Evolutionary conservation across 2,797 vertebrate genomes (phyloP).

Genomic region (Odontamblyopus lacepedii): DNA sequence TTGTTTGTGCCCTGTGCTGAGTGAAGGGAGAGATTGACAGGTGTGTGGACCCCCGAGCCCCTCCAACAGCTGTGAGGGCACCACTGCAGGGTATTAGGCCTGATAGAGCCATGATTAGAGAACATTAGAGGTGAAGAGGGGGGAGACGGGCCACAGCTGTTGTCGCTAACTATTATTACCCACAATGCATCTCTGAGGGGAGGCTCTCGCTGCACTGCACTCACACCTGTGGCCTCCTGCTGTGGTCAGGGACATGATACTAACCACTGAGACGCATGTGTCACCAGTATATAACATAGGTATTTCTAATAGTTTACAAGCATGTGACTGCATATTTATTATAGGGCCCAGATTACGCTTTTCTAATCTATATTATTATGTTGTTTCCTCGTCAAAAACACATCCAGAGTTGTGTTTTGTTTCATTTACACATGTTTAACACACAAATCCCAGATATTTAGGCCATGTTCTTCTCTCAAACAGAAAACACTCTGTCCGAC

Average conservation of each 20-base stretch:
- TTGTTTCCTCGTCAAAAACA: no score
- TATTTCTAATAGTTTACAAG: conserved; percentile 9
- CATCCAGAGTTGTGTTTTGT: no score
- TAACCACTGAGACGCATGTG: conserved; percentile 42
- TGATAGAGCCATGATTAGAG: conserved; percentile 82
- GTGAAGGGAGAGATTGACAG: conserved; percentile 73
- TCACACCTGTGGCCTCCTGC: conserved; percentile 82
- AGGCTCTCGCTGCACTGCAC: conserved; percentile 54
- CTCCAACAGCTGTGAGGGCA: conserved; percentile 78
- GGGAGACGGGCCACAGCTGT: conserved; percentile 70
- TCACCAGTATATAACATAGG: conserved; percentile 42
- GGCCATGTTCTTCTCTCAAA: no score
- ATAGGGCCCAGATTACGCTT: no score
- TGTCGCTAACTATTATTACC: conserved; percentile 78
- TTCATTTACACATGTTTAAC: no score
- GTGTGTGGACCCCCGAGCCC: conserved; percentile 64
- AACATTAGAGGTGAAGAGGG: conserved; percentile 80
- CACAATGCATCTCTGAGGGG: conserved; percentile 68
- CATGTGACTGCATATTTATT: background rate
- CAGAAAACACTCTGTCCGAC: no score
- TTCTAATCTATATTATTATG: no score
- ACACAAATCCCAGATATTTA: no score
- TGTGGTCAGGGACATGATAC: conserved; percentile 48
- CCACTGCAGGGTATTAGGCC: conserved; percentile 79
- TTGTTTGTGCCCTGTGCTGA: conserved; percentile 10